Evolutionary conservation across 53 echinoderm and acorn worm genomes (phyloP).

Genomic region (Glandiceps talaboti): DNA sequence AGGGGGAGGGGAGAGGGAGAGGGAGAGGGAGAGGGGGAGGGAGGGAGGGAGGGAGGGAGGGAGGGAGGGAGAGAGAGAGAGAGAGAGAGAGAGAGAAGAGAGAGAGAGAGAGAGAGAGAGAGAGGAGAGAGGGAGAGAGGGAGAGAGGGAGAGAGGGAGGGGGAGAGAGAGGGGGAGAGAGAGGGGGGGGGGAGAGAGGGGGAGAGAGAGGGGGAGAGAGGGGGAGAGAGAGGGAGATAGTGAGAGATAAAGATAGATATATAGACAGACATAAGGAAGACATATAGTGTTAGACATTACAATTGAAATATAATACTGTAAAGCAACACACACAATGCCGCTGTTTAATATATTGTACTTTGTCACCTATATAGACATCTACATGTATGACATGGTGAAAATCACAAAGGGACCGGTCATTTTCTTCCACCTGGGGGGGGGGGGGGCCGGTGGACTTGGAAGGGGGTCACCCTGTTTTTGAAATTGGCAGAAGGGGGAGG

Average conservation of each 20-base stretch:
- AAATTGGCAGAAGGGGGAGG: too few relatives aligned
- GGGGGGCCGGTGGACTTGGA: too few relatives aligned
- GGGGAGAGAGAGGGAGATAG: neutral
- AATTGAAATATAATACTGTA: too few relatives aligned
- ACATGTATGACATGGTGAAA: too few relatives aligned
- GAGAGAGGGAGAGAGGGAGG: neutral
- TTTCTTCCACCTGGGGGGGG: too few relatives aligned
- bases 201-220: neutral
- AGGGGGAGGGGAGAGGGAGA: neutral
- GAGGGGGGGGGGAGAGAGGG: neutral
- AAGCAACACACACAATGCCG: too few relatives aligned
- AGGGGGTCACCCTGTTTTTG: too few relatives aligned
- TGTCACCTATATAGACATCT: too few relatives aligned
- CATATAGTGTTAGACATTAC: too few relatives aligned
- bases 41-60: neutral
- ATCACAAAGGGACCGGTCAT: too few relatives aligned
- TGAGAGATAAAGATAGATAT: neutral
- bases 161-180: neutral
- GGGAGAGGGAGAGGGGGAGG: neutral
- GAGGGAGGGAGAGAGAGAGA: neutral
- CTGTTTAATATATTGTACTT: too few relatives aligned
- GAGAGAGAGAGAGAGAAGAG: neutral
- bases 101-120: slow-evolving; percentile 1
- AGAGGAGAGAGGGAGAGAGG: neutral
- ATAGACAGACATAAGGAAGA: too few relatives aligned